Base-by-base conservation (phyloP, 1,140 invertebrate genomes). In the Cyphomyrmex costatus region DNA sequence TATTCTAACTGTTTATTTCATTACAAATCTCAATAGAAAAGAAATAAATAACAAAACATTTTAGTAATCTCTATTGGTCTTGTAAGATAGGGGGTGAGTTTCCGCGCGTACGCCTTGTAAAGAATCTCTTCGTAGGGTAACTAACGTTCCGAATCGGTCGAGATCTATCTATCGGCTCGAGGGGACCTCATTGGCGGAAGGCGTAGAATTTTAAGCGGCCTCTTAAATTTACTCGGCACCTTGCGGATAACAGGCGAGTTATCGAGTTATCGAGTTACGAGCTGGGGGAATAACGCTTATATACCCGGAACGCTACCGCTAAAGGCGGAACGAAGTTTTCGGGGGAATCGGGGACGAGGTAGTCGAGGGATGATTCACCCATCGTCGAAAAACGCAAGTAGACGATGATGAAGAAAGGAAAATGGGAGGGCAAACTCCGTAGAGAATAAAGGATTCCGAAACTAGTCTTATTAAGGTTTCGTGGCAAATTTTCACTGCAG, bases 171-270 rank as follows among this genome's bases (percentile, higher is more conserved):
- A 49, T 68, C 33, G 30, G 66, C 51, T 33, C 24, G 36, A 70
- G 70, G 87, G 66, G n/a, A 53, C 58, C 24, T n/a, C 65, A 68
- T 68, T 61, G 8, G 51, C 14, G 42, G 56, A 8, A 46, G n/a
- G 33, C 63, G 76, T 24, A 56, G 88, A 91, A 92, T 92, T 92
- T 91, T 87, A 89, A 92, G 91, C 87, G 87, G 88, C 80, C 90
- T 90, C 88, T 92, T 91, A 92, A 89, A 92, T 92, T 87, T 85
- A 85, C 42, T 89, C 90, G 86, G 68, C 89, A 80, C 78, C 86
- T 84, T 78, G 86, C 61, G 66, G 76, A 90, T 86, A 85, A 89
- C 70, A 78, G 51, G 33, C 56, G 36, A 73, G 86, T 88, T 91
- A 90, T 88, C 89, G 86, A 90, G 74, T 90, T 91, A 91, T 91